A percentile compares a stretch with the other conserved stretches of the same genome.
phyloP scores from a whole-genome alignment of 1,140 invertebrate species.

The Maniola jurtina region DNA sequence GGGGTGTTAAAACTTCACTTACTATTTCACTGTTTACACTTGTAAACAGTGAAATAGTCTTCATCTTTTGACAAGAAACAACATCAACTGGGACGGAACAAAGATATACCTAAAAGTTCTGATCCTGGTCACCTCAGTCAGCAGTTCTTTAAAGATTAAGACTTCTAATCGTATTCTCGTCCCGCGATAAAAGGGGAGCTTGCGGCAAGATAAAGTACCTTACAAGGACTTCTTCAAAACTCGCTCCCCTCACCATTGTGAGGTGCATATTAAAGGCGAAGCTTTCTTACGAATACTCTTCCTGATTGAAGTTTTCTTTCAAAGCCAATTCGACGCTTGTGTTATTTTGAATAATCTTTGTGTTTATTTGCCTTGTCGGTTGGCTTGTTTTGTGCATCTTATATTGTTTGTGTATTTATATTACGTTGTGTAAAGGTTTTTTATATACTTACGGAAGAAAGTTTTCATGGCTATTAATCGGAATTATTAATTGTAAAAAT shows the following conservation, averaged over 20 bases:
- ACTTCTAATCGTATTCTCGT: slow-evolving; percentile 66
- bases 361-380: slow-evolving; percentile 12
- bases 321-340: slow-evolving; percentile 53
- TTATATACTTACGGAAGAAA: neutral
- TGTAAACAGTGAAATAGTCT: too few species aligned
- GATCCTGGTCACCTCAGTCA: slow-evolving; percentile 36
- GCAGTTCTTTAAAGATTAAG: slow-evolving; percentile 65
- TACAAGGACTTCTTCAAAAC: slow-evolving; percentile 67
- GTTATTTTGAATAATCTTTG: slow-evolving; percentile 50
- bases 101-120: slow-evolving; percentile 22
- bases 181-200: slow-evolving; percentile 57
- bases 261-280: slow-evolving; percentile 70
- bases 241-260: slow-evolving; percentile 65
- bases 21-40: too few species aligned
- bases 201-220: slow-evolving; percentile 71
- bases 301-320: slow-evolving; percentile 61
- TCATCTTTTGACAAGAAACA: neutral
- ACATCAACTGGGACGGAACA: neutral
- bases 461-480: neutral
- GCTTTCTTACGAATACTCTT: slow-evolving; percentile 57
- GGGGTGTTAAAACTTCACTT: too few species aligned
- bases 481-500: too few species aligned
- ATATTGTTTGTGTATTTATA: neutral
- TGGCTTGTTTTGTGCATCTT: neutral
- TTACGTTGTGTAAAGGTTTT: neutral